Evolutionary conservation across 64 coral and sea anemone species (phyloP).

Genomic region (Montipora sp.): DNA sequence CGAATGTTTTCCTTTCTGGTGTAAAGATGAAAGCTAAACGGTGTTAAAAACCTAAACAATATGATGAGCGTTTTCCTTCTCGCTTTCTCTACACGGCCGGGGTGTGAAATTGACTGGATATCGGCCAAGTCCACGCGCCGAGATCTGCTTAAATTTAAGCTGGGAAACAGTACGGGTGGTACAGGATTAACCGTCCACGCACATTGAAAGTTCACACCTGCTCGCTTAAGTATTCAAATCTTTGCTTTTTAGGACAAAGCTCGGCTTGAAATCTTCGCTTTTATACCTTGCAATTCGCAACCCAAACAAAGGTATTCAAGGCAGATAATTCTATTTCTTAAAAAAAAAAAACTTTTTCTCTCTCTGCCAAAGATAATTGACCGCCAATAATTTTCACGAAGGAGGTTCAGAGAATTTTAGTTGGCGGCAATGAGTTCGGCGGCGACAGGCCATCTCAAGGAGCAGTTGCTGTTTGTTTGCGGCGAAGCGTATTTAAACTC

Average conservation of each 20-base stretch:
- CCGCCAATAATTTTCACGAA: neutral
- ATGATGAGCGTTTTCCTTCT: neutral
- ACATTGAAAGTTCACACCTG: neutral
- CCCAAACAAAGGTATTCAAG: neutral
- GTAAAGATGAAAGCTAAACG: neutral
- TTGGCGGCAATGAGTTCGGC: neutral
- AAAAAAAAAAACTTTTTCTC: neutral
- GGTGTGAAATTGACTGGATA: too few relatives aligned
- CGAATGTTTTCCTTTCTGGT: neutral
- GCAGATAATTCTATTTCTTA: neutral
- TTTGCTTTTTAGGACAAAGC: neutral
- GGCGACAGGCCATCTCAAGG: neutral
- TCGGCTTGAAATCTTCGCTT: neutral
- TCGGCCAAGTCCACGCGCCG: neutral
- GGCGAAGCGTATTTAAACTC: slow-evolving; percentile 62
- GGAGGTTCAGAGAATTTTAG: too few relatives aligned
- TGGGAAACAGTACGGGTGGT: neutral
- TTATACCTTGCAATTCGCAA: neutral
- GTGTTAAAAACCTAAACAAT: neutral
- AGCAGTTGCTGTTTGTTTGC: slow-evolving; percentile 76
- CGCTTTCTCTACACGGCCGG: neutral
- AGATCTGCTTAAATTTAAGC: neutral
- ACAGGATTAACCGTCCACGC: neutral
- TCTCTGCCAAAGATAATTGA: neutral
- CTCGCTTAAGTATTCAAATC: neutral